phyloP scores from a whole-genome alignment of 2,888 invertebrate genomes.

The Odontocolon sp. region DNA sequence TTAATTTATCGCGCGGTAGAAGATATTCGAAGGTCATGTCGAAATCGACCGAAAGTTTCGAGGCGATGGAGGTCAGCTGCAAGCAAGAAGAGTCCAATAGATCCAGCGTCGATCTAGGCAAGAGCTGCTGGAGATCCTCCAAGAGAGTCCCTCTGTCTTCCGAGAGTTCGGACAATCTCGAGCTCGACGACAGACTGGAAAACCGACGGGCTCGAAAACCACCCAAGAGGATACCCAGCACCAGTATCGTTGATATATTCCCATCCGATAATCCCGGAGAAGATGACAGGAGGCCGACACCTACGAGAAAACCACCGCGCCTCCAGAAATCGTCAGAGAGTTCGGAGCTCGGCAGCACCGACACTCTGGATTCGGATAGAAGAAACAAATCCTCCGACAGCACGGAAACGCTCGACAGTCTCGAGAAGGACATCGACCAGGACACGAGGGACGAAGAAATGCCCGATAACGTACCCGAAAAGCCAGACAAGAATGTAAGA shows the following conservation, averaged over 20 bases:
- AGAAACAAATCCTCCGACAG: conserved; percentile 77
- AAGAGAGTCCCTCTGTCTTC: conserved; percentile 73
- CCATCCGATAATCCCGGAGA: conserved; percentile 61
- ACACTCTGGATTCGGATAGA: conserved; percentile 77
- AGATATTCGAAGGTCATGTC: conserved; percentile 70
- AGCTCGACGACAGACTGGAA: conserved; percentile 74
- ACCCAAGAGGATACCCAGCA: conserved; percentile 73
- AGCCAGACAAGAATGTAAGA: conserved; percentile 74
- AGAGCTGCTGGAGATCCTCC: conserved; percentile 62
- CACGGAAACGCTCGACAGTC: conserved; percentile 78
- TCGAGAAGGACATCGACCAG: conserved; percentile 76
- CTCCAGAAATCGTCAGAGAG: conserved; percentile 79
- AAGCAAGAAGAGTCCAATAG: conserved; percentile 62
- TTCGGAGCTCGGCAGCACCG: conserved; percentile 78
- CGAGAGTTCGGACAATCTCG: conserved; percentile 78
- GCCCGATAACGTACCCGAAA: conserved; percentile 68
- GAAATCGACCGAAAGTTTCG: conserved; percentile 76
- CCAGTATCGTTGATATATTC: conserved; percentile 69
- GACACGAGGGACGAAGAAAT: conserved; percentile 73
- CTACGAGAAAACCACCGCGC: conserved; percentile 69
- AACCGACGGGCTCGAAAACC: conserved; percentile 70
- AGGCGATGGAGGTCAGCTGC: conserved; percentile 62
- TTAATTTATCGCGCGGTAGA: conserved; percentile 69
- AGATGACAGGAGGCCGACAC: conserved; percentile 65
- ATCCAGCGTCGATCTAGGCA: conserved; percentile 52